Conservation (phyloP, 2,888 invertebrate genomes). For the Tanypteryx hageni region DNA sequence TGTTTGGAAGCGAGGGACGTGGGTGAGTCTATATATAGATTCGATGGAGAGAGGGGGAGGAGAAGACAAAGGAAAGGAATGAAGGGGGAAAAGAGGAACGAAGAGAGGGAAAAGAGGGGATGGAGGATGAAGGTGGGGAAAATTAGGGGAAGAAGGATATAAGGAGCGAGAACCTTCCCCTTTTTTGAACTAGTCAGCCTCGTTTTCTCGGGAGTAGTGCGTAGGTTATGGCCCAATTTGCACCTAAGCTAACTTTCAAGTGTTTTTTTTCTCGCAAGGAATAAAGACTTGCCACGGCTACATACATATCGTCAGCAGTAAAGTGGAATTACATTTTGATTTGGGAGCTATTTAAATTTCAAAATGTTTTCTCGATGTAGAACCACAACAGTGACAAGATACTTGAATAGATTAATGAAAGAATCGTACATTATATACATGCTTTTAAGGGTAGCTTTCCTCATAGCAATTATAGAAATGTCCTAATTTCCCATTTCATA, state of each 20-base stretch:
- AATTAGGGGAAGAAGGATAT: neutral
- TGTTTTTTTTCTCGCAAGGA: neutral
- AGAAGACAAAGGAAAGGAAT: conserved; percentile 42
- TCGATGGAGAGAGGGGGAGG: neutral
- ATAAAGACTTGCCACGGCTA: too few relatives aligned
- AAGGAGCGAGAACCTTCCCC: neutral
- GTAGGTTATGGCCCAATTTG: neutral
- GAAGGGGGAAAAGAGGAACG: conserved; percentile 20
- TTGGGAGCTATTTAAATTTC: too few relatives aligned
- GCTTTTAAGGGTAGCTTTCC: too few relatives aligned
- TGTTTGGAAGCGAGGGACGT: conserved; percentile 61
- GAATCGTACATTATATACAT: too few relatives aligned
- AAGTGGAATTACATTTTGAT: too few relatives aligned
- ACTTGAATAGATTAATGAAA: too few relatives aligned
- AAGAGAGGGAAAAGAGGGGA: conserved; percentile 31
- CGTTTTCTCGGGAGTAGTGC: neutral
- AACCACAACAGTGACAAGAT: too few relatives aligned
- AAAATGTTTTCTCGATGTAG: too few relatives aligned
- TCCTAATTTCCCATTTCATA: too few relatives aligned
- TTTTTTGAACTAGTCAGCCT: neutral
- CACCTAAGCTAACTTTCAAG: neutral
- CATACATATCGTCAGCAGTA: too few relatives aligned
- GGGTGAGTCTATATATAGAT: conserved; percentile 62
- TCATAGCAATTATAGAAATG: too few relatives aligned
- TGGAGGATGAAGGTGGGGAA: neutral